Evolutionary conservation across 2,888 invertebrate species (phyloP), one percentile per base, ranked within the genome.

Genomic region (Polydrusus cervinus): DNA sequence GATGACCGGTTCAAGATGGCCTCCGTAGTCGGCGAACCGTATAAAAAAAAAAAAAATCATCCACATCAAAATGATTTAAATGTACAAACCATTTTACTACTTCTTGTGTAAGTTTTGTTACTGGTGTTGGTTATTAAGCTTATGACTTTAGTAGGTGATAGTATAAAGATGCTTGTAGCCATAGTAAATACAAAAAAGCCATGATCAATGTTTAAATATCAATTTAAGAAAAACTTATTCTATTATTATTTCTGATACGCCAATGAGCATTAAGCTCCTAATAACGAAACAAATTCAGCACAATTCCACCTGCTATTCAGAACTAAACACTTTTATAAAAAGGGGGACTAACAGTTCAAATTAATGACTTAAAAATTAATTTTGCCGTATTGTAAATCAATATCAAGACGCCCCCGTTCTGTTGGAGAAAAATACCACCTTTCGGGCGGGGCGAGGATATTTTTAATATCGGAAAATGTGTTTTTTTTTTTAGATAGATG

Each of bases 361-460:
- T 73, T 67, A 73, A 73, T 73, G 73, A 73, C 51, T 57, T 61
- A 73, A 73, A 67, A 67, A 73, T 67, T 73, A 67, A 73, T 73
- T 73, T 73, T 40, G 40, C 73, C 72, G 49, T 61, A 40, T 73
- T 72, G 51, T 73, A 73, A 73, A 73, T 73, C 73, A 53, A 73
- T 68, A 73, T 25, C 51, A 67, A 73, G 62, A 30, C 62, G 66
- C 69, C 74, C 67, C 18, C 38, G 18, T 40, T 34, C 53, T 25
- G 38, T 40, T 55, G 7, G 40, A 60, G 38, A 60, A 38, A 51
- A 51, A 65, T 57, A 66, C 60, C 66, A 43, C 43, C 25, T 62
- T 64, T 30, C 14, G 34, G 34, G 43, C 64, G 34, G 70, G 71
- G 51, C 25, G 64, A 18, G 64, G 11, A 55, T 55, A 49, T 71